These are phyloP conservation scores for Caenorhabditis panamensis DNA, from an alignment of 2,888 invertebrate genomes.

Conservation along the genomic window DNA sequence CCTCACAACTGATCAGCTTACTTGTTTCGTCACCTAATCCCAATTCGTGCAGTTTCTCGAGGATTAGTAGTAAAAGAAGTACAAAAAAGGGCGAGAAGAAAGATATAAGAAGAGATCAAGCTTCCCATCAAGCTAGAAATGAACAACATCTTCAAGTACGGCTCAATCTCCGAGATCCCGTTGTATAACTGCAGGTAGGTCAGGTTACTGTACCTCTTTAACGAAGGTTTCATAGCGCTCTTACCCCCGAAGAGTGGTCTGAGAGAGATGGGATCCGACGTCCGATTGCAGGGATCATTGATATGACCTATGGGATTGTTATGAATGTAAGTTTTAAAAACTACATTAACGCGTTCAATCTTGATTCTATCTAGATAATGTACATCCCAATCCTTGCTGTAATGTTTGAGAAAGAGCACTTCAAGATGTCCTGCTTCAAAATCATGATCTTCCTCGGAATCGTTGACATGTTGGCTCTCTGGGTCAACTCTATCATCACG, in stretches of 20 bases:
- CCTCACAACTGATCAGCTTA: too few relatives aligned
- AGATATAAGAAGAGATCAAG: too few relatives aligned
- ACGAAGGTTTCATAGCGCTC: constrained; percentile 16
- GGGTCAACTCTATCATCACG: constrained; percentile 48
- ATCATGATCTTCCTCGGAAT: constrained; percentile 66
- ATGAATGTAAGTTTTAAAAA: too few relatives aligned
- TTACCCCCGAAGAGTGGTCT: constrained; percentile 41
- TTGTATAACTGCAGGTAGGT: constrained; percentile 48
- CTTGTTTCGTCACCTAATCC: too few relatives aligned
- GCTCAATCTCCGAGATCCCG: constrained; percentile 35
- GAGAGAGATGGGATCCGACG: constrained; percentile 32
- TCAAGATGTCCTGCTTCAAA: constrained; percentile 62
- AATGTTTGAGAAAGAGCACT: constrained; percentile 34
- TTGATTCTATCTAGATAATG: too few relatives aligned
- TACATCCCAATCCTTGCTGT: constrained; percentile 40
- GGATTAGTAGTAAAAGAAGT: too few relatives aligned
- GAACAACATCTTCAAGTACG: constrained; percentile 43
- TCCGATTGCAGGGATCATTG: constrained; percentile 12
- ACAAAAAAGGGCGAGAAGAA: too few relatives aligned
- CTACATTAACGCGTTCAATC: too few relatives aligned
- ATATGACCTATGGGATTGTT: constrained; percentile 35
- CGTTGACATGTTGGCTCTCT: constrained; percentile 52
- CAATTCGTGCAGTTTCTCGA: too few relatives aligned
- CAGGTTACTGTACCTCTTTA: too few relatives aligned
- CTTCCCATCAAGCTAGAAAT: too few relatives aligned